Evolutionary conservation across 1,140 invertebrate genomes (phyloP), one percentile per base, ranked within the genome.

Genomic region (Penaeus japonicus): DNA sequence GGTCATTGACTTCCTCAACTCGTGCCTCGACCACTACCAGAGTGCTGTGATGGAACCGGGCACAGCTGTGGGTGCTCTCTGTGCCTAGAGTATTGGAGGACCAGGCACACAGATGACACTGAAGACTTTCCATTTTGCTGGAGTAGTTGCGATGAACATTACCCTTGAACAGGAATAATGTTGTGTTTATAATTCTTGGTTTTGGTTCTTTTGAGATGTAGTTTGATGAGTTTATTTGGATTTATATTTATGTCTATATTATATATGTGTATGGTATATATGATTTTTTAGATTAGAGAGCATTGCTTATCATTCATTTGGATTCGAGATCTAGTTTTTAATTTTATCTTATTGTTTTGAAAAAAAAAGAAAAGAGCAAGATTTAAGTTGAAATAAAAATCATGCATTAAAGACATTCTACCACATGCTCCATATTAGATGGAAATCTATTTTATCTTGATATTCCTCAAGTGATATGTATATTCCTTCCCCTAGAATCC

Each of bases 121-220:
- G n/a, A 99, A 99, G 93, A 99, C 99, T 39, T 99, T 99, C 93
- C 99, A 99, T 93, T 99, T 99, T 94, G 98, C 99, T 91, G 99
- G 99, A 91, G 99, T 99, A 1, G 99, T 99, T n/a, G 99, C 98
- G 1, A 99, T 99, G 99, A 99, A 99, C 93, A 99, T 99, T 91
- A 99, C 99, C 4, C 96, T 97, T 90, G 97, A 97, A 97, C 97
- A 0, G 94, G 96, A 93, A 93, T n/a, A 65, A 75, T 84, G n/a
- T n/a, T n/a, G n/a, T 54, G 32, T 30, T 18, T 22, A 20, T 54
- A 20, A 22, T 62, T 32, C 65, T 79, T 24, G 24, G 20, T 30
- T 79, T 30, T 39, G 32, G 22, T 62, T 10, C 47, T 47, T 47
- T n/a, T n/a, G n/a, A n/a, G n/a, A n/a, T n/a, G n/a, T n/a, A 7